Percentiles rank a stretch among this genome's conserved stretches.
These are phyloP conservation scores for Fistularia tabacaria DNA, from an alignment of 2,797 vertebrate genomes.

Conservation along the genomic window DNA sequence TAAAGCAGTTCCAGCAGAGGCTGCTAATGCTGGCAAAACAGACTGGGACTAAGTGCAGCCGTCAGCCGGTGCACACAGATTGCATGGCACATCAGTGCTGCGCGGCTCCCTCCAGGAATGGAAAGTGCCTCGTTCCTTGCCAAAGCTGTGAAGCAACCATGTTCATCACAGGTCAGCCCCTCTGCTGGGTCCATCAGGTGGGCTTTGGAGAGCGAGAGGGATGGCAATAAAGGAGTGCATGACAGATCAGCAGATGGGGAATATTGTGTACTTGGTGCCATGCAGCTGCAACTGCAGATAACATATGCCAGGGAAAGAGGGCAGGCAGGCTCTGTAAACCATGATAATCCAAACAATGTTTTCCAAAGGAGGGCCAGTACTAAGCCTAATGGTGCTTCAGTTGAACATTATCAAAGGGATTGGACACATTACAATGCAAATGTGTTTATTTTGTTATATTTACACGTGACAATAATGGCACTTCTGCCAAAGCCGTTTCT, in stretches of 20 bases:
- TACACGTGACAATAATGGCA: conserved; percentile 17
- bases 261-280: conserved; percentile 61
- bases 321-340: conserved; percentile 57
- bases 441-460: conserved; percentile 35
- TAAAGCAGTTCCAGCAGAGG: conserved; percentile 34
- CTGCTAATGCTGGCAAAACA: conserved; percentile 46
- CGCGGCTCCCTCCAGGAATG: conserved; percentile 38
- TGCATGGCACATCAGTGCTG: conserved; percentile 54
- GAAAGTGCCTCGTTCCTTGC: conserved; percentile 33
- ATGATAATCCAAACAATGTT: conserved; percentile 59
- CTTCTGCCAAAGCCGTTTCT: conserved; percentile 25
- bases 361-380: conserved; percentile 46
- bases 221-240: conserved; percentile 56
- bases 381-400: conserved; percentile 55
- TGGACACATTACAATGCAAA: conserved; percentile 53
- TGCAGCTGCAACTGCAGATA: conserved; percentile 67
- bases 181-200: conserved; percentile 55
- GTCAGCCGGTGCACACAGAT: conserved; percentile 54
- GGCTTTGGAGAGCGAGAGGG: conserved; percentile 54
- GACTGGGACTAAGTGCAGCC: conserved; percentile 47
- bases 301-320: conserved; percentile 60
- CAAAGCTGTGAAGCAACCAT: conserved; percentile 51
- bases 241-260: conserved; percentile 64
- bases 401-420: conserved; percentile 46
- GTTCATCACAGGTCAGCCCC: conserved; percentile 59